Base-by-base conservation (phyloP, 2,888 invertebrate species). In the Drosophila borborema region DNA sequence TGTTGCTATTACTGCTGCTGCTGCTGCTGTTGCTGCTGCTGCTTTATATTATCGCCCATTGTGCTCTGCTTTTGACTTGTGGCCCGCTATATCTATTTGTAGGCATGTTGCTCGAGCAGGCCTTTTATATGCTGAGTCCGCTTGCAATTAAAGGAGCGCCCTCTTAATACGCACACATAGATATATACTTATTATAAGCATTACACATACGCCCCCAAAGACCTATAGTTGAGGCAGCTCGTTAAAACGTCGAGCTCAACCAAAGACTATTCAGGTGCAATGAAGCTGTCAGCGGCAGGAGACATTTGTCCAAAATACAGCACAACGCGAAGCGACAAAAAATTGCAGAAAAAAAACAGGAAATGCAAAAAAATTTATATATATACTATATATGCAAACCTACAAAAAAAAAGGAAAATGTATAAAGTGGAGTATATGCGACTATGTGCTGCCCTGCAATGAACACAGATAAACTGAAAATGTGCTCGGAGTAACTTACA, bases 201-300 rank as follows among this genome's bases (percentile, higher is more conserved):
- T 72, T 67, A 43, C 58, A 38, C 46, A 64, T 51, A 66, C 43
- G 51, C 49, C n/a, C 38, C 23, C 40, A 0, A 23, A 10, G 23
- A 20, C 56, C 45, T 20, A n/a, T 0, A 18, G 55, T 31, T 55
- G 41, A 53, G 34, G 43, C 69, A 64, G 49, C 61, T 70, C 58
- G 70, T 70, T 74, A 74, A 70, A 74, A 69, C 63, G 70, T 64
- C 70, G 69, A 77, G 63, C 60, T 45, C 64, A 28, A 61, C 38
- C 63, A 49, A 59, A 55, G 38, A 62, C 64, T 62, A 78, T 78
- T 70, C 65, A 79, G 75, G 64, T 64, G 80, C 77, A 77, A 56
- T 66, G 74, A 66, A 76, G 78, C 74, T 65, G 80, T 77, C 79
- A 74, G 40, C 43, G 40, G 9, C 80, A 79, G 66, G 46, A 58